Evolutionary conservation across 1,140 invertebrate genomes (phyloP), one percentile per base, ranked within the genome.

Genomic region (Euborellia annulipes): DNA sequence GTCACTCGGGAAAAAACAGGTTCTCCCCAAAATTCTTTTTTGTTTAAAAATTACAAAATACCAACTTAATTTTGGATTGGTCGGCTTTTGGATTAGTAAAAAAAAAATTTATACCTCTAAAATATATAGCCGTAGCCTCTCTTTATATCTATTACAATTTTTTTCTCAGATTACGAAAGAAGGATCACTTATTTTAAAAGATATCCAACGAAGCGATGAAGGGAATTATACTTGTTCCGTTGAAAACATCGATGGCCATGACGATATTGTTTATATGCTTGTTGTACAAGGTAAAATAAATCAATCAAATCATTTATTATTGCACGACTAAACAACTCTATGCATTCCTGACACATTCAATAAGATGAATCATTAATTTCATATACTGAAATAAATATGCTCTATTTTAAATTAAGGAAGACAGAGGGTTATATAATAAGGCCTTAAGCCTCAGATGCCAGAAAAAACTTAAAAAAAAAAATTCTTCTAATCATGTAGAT

Each of bases 201-300:
- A 80, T 49, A 71, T 79, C 9, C 82, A 87, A 59, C 72, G 79
- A 54, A 72, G 72, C 17, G 83, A 87, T 60, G 79, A 80, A 56
- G 88, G 87, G n/a, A 90, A 92, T 66, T 93, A 92, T 58, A 82
- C 86, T 2, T 95, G 90, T 60, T 66, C 70, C 17, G 83, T 88
- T 2, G 78, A 83, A 53, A 93, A 95, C 61, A 67, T 70, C 7
- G 76, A 89, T 62, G 87, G 88, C 1, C 75, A 72, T 37, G 89
- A 92, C 65, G 78, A 83, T 55, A 88, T 93, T 45, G 76, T 78
- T 1, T 89, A 90, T 55, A 64, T 41, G 17, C 30, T 42, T 14
- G 27, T 34, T 36, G 46, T 41, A n/a, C 37, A 49, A 40, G 37
- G 47, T 44, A 49, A 38, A 20, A n/a, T n/a, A 40, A 17, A 9